Evolutionary conservation across 1,140 invertebrate species (phyloP), one percentile per base, ranked within the genome.

Genomic region (Platyscapa corneri): DNA sequence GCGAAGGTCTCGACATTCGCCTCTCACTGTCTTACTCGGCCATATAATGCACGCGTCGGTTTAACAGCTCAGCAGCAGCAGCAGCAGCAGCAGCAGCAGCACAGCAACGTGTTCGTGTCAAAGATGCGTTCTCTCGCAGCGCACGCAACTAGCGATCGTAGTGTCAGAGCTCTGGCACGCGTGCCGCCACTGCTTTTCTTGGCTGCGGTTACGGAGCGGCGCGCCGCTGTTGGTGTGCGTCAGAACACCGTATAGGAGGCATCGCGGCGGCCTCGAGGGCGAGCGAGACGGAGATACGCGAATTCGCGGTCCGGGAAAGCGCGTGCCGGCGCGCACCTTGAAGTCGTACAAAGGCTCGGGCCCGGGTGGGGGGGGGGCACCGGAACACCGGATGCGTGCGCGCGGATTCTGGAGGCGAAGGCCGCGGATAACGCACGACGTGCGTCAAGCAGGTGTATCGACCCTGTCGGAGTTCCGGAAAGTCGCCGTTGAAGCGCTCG

Each of bases 251-350:
- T 72, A 32, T 42, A n/a, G 18, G 32, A 30, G 20, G 10, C 75
- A 16, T 49, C 16, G 39, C 14, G 30, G 30, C 27, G 70, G 20
- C 80, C 80, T 82, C 80, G 80, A 82, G 67, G 6, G 49, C 37
- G 42, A 30, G 10, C 32, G 56, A n/a, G n/a, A 27, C n/a, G 30
- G 76, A 18, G 30, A 3, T 5, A 23, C 18, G 56, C 27, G 34
- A 79, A 79, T 64, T 79, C 77, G 20, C 56, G 78, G n/a, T 7
- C 37, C 64, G 10, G 30, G 56, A 60, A 60, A 60, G 74, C 74
- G 46, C 39, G 46, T 30, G 42, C n/a, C 64, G n/a, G 86, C 84
- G 86, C 83, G 79, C 82, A 85, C 86, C 85, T 87, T 84, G 86
- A 67, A 84, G 84, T 86, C 81, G 49, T 56, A 53, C 42, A 30